Evolutionary conservation across 2,888 invertebrate species (phyloP), one percentile per base, ranked within the genome.

Genomic region (Melanophora roralis): DNA sequence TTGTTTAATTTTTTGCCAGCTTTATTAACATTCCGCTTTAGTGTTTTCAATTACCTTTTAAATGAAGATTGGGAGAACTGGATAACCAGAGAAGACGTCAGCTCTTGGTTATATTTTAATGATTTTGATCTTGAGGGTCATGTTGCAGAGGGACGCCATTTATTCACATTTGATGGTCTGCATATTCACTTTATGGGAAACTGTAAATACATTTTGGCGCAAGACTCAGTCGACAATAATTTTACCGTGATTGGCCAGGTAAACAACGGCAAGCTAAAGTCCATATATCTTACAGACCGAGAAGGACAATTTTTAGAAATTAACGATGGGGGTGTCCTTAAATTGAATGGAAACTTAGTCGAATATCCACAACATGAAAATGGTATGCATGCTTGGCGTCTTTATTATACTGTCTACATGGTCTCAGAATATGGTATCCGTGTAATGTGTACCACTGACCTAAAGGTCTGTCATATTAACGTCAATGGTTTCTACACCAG

Each of bases 401-500:
- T 91, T 32, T 90, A 92, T 84, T 90, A 91, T 81, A 89, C 92
- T n/a, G 85, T 94, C 43, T 91, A 92, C 2, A 84, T 95, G 19
- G 91, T 91, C 16, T 93, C 94, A 0, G 90, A 90, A 2, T 93
- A 94, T 81, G 96, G 96, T 14, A 91, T 94, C 0, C 88, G 90
- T 81, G 90, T 94, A 0, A 88, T 89, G 73, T 96, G 96, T 86
- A 91, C 92, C 0, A 86, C 90, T 11, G 92, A 93, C 83, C 90
- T 94, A 32, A 92, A 93, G 80, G 91, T 93, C 27, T 96, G 96
- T 88, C 92, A 92, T 83, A 85, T 97, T 5, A 92, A 92, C 82
- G 91, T 97, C 0, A 94, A 94, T 83, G 97, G 97, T 8, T 98
- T 94, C 92, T 98, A 97, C 89, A 94, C 94, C 53, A 96, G 95